Conservation (phyloP, 1,140 invertebrate genomes). For the Listronotus oregonensis region DNA sequence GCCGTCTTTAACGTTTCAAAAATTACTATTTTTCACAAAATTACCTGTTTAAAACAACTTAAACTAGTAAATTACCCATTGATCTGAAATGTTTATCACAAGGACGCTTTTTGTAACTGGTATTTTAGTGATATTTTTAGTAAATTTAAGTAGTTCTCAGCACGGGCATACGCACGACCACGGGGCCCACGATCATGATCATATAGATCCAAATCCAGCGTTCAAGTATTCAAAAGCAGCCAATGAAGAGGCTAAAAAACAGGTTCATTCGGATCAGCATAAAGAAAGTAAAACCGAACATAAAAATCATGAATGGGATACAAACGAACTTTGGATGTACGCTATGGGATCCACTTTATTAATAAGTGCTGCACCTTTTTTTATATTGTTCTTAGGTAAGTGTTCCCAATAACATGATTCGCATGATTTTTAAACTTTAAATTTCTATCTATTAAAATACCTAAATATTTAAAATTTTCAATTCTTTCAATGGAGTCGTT, state of each 20-base stretch:
- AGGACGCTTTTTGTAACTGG: no score
- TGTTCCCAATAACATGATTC: no score
- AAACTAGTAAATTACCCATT: no score
- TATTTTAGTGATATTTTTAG: no score
- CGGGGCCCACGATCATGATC: conserved; percentile 34
- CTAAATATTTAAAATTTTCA: no score
- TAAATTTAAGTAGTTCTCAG: background rate
- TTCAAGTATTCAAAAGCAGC: conserved; percentile 78
- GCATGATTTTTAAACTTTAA: no score
- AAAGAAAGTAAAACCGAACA: conserved; percentile 12
- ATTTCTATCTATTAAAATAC: no score
- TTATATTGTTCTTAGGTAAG: conserved; percentile 75
- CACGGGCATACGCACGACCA: conserved; percentile 9
- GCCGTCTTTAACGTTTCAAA: no score
- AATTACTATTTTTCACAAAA: no score
- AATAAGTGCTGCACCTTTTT: conserved; percentile 92
- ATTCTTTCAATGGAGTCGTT: no score
- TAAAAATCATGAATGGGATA: conserved; percentile 39
- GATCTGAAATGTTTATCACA: no score
- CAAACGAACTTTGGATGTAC: conserved; percentile 72
- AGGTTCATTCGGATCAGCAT: conserved; percentile 22
- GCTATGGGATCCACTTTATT: conserved; percentile 87
- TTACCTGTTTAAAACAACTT: no score
- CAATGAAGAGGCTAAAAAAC: conserved; percentile 59
- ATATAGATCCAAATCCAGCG: conserved; percentile 63